phyloP scores from a whole-genome alignment of 2,888 invertebrate genomes.

The Lumbricus terrestris region DNA sequence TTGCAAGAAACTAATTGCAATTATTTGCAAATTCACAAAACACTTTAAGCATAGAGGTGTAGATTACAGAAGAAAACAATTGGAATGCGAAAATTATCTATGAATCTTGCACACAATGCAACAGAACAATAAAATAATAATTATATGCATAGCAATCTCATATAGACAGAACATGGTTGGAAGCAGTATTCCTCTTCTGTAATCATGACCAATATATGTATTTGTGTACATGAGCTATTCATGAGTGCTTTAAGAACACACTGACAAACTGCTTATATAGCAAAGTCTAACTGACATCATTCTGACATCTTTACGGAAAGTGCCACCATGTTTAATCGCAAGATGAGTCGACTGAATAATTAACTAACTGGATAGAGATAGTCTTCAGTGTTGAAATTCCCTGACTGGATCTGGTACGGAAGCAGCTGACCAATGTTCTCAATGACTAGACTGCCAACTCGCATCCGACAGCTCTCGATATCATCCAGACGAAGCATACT shows the following conservation, averaged over 20 bases:
- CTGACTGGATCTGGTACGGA: conserved; percentile 86
- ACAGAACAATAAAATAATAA: background rate
- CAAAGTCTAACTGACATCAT: background rate
- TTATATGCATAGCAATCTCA: background rate
- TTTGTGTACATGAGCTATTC: background rate
- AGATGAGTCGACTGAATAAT: background rate
- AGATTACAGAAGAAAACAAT: background rate
- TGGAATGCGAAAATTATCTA: background rate
- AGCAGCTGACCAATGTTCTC: conserved; percentile 90
- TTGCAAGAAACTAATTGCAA: background rate
- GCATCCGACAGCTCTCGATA: conserved; percentile 81
- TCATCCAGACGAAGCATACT: conserved; percentile 77
- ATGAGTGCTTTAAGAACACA: background rate
- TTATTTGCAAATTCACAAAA: background rate
- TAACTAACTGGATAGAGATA: conserved; percentile 84
- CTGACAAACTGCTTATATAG: too few relatives aligned
- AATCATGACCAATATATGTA: background rate
- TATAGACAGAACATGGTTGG: background rate
- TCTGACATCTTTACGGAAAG: background rate
- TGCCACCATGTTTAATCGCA: background rate
- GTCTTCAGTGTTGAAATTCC: conserved; percentile 81
- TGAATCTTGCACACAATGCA: background rate
- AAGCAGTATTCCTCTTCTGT: background rate
- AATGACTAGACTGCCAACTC: conserved; percentile 93
- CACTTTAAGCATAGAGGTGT: too few relatives aligned